Base-by-base conservation (phyloP, 2,888 invertebrate species). In the Alloplasta piceator region DNA sequence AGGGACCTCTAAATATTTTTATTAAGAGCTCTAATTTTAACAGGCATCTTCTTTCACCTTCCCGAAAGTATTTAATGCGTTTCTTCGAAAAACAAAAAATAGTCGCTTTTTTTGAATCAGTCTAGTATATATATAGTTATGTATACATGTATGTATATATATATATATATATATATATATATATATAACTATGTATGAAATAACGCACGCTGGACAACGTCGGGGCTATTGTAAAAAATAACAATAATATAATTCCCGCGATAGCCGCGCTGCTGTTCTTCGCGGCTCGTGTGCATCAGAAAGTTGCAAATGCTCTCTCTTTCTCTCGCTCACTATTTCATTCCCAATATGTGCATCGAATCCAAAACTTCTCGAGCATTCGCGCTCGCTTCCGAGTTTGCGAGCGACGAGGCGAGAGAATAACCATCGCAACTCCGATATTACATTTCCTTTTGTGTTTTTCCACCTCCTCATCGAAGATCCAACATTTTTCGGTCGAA, bases 221-320 rank as follows among this genome's bases (percentile, higher is more conserved):
- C n/a, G 12, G n/a, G 5, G 63, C 73, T 58, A 56, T 5, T 38
- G 10, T 16, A 56, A 46, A 56, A 56, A 73, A 64, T 46, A 46
- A 48, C n/a, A 41, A 56, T 50, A 52, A 74, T 39, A 50, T 41
- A 38, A 7, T 26, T 26, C 26, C 3, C 26, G 26, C 3, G 26
- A 26, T 26, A 26, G 26, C 26, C 26, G 77, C 60, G 48, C 41
- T 9, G 26, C 26, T 26, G 26, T 26, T 26, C 9, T 26, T 9
- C 56, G 50, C n/a, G 48, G 26, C 43, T 12, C 14, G 38, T 52
- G 48, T 61, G 74, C 38, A 60, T 75, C 74, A 50, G 74, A 67
- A 60, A 66, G 67, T 67, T 39, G 67, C 38, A 39, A 12, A 6
- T 6, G 16, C 39, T 66, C 46, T 39, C 12, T 55, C 26, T 16